These are phyloP conservation scores for Marronus borbonicus DNA, from an alignment of 2,888 invertebrate genomes.

Conservation along the genomic window DNA sequence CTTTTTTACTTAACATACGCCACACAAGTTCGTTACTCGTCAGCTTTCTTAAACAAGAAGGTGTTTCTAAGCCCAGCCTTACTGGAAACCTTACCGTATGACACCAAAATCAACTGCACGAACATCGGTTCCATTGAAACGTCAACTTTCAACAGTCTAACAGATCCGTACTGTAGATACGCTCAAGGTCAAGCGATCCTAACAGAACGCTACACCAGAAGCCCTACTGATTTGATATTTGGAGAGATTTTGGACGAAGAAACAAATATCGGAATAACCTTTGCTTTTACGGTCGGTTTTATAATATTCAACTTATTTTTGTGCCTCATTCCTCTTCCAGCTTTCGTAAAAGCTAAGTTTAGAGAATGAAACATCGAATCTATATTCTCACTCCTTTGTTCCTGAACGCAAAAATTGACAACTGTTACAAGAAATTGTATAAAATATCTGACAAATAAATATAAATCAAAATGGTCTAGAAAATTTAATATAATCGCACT, in stretches of 20 bases:
- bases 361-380: conserved; percentile 74
- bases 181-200: conserved; percentile 82
- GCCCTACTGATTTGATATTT: conserved; percentile 74
- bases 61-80: conserved; percentile 76
- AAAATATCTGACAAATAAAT: too few species aligned
- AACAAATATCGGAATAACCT: conserved; percentile 85
- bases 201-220: conserved; percentile 79
- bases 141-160: conserved; percentile 70
- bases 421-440: too few species aligned
- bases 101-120: conserved; percentile 74
- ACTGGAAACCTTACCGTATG: conserved; percentile 71
- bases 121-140: conserved; percentile 73
- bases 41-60: conserved; percentile 82
- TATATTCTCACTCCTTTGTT: too few species aligned
- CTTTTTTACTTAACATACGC: conserved; percentile 85
- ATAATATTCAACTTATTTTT: conserved; percentile 88
- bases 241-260: conserved; percentile 79
- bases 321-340: conserved; percentile 88
- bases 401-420: too few species aligned
- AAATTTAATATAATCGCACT: background rate
- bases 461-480: background rate
- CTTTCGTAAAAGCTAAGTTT: conserved; percentile 90
- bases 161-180: conserved; percentile 77
- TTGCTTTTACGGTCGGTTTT: conserved; percentile 87
- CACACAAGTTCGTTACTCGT: conserved; percentile 85